Base-by-base conservation (phyloP, 2,888 invertebrate genomes). In the Andrena hattorfiana region DNA sequence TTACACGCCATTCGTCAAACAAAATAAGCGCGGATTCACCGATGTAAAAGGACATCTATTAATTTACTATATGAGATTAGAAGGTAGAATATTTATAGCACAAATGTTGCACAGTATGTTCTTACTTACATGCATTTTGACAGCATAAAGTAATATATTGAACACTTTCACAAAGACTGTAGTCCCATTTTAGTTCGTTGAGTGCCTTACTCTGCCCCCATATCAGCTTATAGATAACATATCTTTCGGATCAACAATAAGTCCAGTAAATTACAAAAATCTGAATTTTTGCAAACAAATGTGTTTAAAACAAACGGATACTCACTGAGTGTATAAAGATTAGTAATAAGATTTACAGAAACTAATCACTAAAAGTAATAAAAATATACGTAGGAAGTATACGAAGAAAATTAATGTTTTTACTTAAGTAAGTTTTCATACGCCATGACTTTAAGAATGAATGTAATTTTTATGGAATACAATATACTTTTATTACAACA, bases 41-140 rank as follows among this genome's bases (percentile, higher is more conserved):
- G 79, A 94, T 92, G 86, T 95, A 95, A 90, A 95, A 95, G 68
- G 90, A 92, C 95, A 95, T 95, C 94, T 94, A 80, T 10, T 85
- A 71, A 70, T 56, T 49, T 6, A 60, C 35, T 23, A 32, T 16
- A n/a, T 49, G 35, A 56, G 4, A 30, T 8, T 26, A 26, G 5
- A 23, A 20, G 20, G 23, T n/a, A 8, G 2, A 32, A 13, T 16
- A 56, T 60, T 16, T 63, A 4, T 16, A 62, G 26, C 10, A 4
- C 1, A n/a, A 20, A 35, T 26, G 2, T 42, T 6, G 1, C 23
- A 20, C 5, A 20, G 3, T 49, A 4, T 20, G 3, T 56, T 10
- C 56, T 13, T 49, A 85, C 83, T 75, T 69, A 87, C 87, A 20
- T 87, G 49, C 87, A 87, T 87, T 67, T 83, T 87, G 63, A 5